Evolutionary conservation across 2,797 vertebrate species (phyloP).

Genomic region (Aphelocoma californica): DNA sequence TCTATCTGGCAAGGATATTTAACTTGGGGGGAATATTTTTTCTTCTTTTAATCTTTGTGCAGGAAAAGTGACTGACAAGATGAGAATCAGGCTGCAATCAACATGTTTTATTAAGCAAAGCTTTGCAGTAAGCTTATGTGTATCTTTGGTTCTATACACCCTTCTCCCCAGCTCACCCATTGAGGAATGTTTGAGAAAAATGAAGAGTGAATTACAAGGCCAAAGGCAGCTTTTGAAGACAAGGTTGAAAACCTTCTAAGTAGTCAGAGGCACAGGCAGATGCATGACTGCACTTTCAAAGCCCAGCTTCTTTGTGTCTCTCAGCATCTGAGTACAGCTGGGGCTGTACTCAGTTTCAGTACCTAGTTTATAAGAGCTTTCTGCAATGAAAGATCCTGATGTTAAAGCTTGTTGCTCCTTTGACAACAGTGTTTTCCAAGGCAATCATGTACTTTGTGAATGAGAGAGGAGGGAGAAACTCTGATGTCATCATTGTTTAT

Average conservation of each 20-base stretch:
- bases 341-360: not conserved
- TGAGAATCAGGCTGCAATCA: not conserved
- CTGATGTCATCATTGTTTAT: not conserved
- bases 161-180: not conserved
- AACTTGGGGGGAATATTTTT: not conserved
- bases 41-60: not conserved
- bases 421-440: not conserved
- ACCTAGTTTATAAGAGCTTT: not conserved
- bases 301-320: not conserved
- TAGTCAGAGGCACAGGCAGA: not conserved
- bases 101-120: not conserved
- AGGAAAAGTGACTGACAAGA: not conserved
- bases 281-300: not conserved
- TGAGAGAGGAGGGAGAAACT: not conserved
- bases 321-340: not conserved
- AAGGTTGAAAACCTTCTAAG: not conserved
- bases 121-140: not conserved
- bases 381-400: not conserved
- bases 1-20: not conserved
- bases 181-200: not conserved
- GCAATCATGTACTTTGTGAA: not conserved
- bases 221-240: not conserved
- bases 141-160: not conserved
- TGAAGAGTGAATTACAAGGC: not conserved
- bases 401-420: not conserved